Base-by-base conservation (phyloP, 2,797 vertebrate genomes). In the Sebastes trivittatus region DNA sequence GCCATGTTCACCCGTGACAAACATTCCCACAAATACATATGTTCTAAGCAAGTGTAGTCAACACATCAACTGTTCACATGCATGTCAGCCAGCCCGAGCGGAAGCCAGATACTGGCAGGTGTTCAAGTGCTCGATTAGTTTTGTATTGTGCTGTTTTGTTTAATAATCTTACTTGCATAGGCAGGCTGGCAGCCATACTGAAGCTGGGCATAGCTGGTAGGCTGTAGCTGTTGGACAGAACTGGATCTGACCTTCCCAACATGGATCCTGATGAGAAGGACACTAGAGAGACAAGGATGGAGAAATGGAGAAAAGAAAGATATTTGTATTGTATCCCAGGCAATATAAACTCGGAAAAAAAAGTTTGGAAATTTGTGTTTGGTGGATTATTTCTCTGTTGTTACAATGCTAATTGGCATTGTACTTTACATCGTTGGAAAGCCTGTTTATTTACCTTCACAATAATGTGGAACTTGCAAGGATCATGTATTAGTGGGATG, bases 161-260 rank as follows among this genome's bases (percentile, higher is more conserved):
- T 55, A 46, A 20, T 6, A 20, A 11, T 60, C 97, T 96, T 95
- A 99, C 98, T 97, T 99, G 98, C 97, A 99, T 98, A 95, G 98
- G 97, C 94, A 99, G 96, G 93, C 98, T 99, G 93, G 98, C 98
- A 55, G 97, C 96, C 98, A 99, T 99, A 86, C 97, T 98, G 94
- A 99, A 99, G 93, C 96, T 98, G 84, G 98, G 98, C 97, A 99
- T 98, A 80, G 97, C 96, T 16, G 98, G 97, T 93, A 99, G 95
- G 38, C 97, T 97, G 95, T 99, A 99, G 2, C 97, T 97, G 94
- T 98, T 99, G 73, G 98, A 98, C 88, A 99, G 97, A 74, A 97
- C 97, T 13, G 97, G 96, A 93, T 99, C 98, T 42, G 98, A 96
- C 87, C 98, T 96, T 83, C 98, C 98, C 96, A 99, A 88, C 97